Conservation (phyloP, 2,888 invertebrate genomes). For the Homarus gammarus region DNA sequence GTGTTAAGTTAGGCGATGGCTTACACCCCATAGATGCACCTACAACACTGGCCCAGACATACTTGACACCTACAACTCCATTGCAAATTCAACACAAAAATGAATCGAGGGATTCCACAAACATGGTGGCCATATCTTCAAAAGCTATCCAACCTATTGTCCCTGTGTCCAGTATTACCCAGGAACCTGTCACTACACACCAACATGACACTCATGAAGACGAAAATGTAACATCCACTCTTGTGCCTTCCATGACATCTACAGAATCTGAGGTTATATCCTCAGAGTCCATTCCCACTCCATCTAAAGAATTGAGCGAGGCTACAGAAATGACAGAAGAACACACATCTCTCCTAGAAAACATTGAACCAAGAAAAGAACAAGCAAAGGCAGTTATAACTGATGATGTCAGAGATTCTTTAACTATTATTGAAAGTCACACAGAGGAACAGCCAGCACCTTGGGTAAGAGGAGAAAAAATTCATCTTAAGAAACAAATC, state of each 20-base stretch:
- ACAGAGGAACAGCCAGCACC: constrained; percentile 53
- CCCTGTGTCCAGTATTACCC: constrained; percentile 55
- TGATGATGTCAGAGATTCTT: constrained; percentile 50
- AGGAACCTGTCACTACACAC: constrained; percentile 47
- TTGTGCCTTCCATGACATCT: constrained; percentile 62
- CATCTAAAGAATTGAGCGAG: constrained; percentile 48
- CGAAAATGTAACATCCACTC: constrained; percentile 35
- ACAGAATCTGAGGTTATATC: constrained; percentile 59
- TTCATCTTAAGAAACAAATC: constrained; percentile 53
- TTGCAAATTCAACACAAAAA: constrained; percentile 14
- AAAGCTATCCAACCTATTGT: constrained; percentile 49
- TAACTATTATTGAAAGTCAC: constrained; percentile 48
- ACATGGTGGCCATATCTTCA: constrained; percentile 40
- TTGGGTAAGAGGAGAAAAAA: constrained; percentile 52
- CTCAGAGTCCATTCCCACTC: constrained; percentile 43
- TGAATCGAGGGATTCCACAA: constrained; percentile 39
- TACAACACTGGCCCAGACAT: constrained; percentile 26
- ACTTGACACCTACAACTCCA: constrained; percentile 27
- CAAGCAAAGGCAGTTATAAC: constrained; percentile 36
- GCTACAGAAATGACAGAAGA: constrained; percentile 41
- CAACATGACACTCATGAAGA: constrained; percentile 49
- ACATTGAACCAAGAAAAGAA: constrained; percentile 39
- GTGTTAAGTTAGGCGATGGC: constrained; percentile 31
- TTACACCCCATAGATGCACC: constrained; percentile 35
- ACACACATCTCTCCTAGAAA: constrained; percentile 48